phyloP scores from a whole-genome alignment of 2,113 vertebrate genomes.

The Euleptes europaea region DNA sequence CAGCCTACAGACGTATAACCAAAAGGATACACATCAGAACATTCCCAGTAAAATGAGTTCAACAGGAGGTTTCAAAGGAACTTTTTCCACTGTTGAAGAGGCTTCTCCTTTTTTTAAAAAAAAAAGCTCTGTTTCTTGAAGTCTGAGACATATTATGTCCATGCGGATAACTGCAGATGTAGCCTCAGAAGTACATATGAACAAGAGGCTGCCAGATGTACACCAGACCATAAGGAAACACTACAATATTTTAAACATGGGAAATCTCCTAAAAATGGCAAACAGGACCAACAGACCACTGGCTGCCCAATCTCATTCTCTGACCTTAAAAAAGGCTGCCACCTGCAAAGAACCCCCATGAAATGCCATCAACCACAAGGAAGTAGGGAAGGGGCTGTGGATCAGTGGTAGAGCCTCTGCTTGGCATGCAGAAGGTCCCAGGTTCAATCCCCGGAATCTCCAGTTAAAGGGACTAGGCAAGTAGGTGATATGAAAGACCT shows the following conservation, averaged over 20 bases:
- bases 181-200: not conserved
- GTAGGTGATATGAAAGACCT: too few species aligned
- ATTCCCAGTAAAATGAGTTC: not conserved
- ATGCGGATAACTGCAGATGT: too few species aligned
- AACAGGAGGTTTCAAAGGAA: constrained; percentile 8
- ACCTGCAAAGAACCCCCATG: not conserved
- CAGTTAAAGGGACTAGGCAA: too few species aligned
- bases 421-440: too few species aligned
- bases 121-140: not conserved
- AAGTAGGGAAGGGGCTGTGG: too few species aligned
- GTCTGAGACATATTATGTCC: not conserved
- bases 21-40: not conserved
- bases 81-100: not conserved
- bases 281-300: not conserved
- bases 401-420: too few species aligned
- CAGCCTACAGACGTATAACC: not conserved
- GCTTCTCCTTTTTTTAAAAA: not conserved
- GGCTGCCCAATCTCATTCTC: not conserved
- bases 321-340: not conserved
- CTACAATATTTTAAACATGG: not conserved
- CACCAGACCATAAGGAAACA: not conserved
- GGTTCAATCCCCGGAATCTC: too few species aligned
- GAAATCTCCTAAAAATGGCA: not conserved
- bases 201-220: not conserved
- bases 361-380: not conserved